Conservation (phyloP, 2,113 vertebrate species). For the Arizona elegans region DNA sequence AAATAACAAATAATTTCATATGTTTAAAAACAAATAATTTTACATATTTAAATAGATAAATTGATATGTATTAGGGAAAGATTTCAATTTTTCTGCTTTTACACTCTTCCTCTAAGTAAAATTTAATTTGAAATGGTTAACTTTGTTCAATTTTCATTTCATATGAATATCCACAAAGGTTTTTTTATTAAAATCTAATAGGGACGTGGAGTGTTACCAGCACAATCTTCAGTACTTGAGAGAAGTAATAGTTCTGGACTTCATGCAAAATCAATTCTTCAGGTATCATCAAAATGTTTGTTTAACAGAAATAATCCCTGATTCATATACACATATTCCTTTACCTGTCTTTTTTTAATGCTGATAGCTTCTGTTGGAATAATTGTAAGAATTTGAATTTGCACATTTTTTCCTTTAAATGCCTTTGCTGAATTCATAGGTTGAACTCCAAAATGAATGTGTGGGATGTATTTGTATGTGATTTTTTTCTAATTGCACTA, state of each 20-base stretch:
- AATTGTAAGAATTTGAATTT: neutral
- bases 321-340: constrained; percentile 4
- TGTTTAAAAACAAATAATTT: neutral
- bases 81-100: neutral
- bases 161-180: neutral
- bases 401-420: neutral
- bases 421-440: neutral
- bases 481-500: neutral
- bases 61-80: neutral
- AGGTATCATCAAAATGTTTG: constrained; percentile 56
- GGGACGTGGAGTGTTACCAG: constrained; percentile 66
- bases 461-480: neutral
- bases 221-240: constrained; percentile 60
- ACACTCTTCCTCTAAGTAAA: neutral
- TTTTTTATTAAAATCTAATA: constrained; percentile 42
- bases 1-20: neutral
- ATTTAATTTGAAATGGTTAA: neutral
- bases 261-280: constrained; percentile 71
- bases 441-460: neutral
- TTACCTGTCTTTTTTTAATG: neutral
- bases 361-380: neutral
- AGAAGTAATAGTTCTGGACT: constrained; percentile 61
- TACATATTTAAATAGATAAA: neutral
- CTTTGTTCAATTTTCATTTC: neutral
- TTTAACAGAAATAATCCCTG: neutral